A percentile compares a stretch with the other conserved stretches of the same genome.
Conservation (phyloP, 2,113 vertebrate species). For the Cynoglossus semilaevis region DNA sequence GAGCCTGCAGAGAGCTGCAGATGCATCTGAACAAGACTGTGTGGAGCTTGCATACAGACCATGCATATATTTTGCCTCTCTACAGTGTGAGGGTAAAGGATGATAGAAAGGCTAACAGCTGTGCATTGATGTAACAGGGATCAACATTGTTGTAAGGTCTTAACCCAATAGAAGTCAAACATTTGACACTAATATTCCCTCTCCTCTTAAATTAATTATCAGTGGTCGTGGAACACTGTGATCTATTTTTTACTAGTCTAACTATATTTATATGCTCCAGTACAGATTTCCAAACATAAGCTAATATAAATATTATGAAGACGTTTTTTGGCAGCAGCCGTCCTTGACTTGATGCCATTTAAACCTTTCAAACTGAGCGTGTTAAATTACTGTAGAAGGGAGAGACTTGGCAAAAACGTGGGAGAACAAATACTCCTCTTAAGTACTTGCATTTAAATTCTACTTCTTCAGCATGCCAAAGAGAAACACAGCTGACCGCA, state of each 20-base stretch:
- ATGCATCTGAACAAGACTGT: background rate
- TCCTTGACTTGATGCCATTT: constrained; percentile 59
- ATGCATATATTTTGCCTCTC: background rate
- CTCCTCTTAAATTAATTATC: constrained; percentile 31
- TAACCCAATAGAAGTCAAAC: too few relatives aligned
- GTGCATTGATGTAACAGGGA: too few relatives aligned
- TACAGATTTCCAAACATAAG: constrained; percentile 49
- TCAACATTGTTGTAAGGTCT: too few relatives aligned
- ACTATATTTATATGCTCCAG: constrained; percentile 39
- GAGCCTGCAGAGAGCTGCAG: constrained; percentile 45
- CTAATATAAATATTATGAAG: constrained; percentile 51
- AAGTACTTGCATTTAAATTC: constrained; percentile 37
- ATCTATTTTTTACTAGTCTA: constrained; percentile 6
- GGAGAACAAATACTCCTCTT: constrained; percentile 32
- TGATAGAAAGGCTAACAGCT: too few relatives aligned
- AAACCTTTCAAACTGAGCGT: constrained; percentile 34
- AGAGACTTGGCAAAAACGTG: constrained; percentile 42
- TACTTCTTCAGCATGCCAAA: constrained; percentile 22
- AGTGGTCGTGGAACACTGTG: constrained; percentile 22
- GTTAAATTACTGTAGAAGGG: constrained; percentile 40
- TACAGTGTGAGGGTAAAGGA: constrained; percentile 7
- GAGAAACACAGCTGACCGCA: background rate
- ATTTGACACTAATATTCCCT: constrained; percentile 11
- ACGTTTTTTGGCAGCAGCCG: constrained; percentile 38
- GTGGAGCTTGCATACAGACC: background rate